These are phyloP conservation scores for Rhinella marina DNA, from an alignment of 2,797 vertebrate species.

Conservation along the genomic window DNA sequence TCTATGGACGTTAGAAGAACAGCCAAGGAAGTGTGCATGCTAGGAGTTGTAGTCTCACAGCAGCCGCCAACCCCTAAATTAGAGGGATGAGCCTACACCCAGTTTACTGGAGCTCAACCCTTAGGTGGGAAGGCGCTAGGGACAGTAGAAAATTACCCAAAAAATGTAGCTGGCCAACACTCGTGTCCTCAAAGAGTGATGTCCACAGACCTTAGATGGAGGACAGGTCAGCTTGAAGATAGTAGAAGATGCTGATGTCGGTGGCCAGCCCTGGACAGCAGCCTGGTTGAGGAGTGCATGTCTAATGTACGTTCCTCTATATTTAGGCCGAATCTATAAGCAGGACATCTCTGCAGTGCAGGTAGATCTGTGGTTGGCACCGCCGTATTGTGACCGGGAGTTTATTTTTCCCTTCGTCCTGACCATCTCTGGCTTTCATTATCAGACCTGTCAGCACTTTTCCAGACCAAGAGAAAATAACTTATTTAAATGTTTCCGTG, in stretches of 20 bases:
- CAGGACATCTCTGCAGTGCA: not conserved
- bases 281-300: not conserved
- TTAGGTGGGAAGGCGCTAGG: no score
- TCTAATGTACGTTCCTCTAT: not conserved
- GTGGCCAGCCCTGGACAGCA: not conserved
- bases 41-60: no score
- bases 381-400: not conserved
- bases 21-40: no score
- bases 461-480: slow-evolving; percentile 43
- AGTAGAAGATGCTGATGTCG: no score
- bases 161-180: no score
- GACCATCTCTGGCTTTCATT: not conserved
- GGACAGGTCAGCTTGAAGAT: not conserved
- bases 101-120: no score
- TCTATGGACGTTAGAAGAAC: no score
- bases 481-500: slow-evolving; percentile 14
- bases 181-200: no score
- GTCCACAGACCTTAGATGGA: not conserved
- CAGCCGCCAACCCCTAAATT: no score
- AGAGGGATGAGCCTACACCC: no score
- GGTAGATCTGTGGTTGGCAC: slow-evolving; percentile 5
- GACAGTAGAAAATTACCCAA: no score
- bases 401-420: slow-evolving; percentile 8
- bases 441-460: slow-evolving; percentile 29
- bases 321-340: not conserved